Conservation (phyloP, 2,888 invertebrate species). For the Rhimphoctona megacephalus region DNA sequence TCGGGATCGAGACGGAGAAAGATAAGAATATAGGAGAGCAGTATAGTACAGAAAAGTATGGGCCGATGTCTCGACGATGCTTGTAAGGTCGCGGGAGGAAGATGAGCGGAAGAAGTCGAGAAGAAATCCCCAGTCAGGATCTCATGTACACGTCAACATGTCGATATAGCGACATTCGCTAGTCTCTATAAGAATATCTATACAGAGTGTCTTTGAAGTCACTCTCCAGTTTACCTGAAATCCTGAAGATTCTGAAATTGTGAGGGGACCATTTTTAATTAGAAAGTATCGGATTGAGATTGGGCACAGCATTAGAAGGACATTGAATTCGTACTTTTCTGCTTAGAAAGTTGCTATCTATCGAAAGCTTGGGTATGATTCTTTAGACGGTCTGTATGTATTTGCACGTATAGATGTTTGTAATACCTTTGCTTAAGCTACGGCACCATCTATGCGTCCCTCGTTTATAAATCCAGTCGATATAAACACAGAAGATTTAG, state of each 20-base stretch:
- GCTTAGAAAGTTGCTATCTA: neutral
- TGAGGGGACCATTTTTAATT: neutral
- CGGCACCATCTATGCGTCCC: slow-evolving; percentile 8
- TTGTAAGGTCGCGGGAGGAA: slow-evolving; percentile 54
- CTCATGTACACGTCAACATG: slow-evolving; percentile 44
- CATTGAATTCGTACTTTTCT: neutral
- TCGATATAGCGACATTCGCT: slow-evolving; percentile 34
- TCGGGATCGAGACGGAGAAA: slow-evolving; percentile 59
- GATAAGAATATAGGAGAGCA: slow-evolving; percentile 53
- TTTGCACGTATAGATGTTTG: neutral
- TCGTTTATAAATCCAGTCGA: slow-evolving; percentile 55
- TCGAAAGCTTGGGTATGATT: neutral
- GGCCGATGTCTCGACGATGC: slow-evolving; percentile 44
- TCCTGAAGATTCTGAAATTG: neutral
- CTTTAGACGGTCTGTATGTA: slow-evolving; percentile 4
- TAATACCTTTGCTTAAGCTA: slow-evolving; percentile 12
- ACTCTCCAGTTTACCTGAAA: neutral
- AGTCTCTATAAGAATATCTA: neutral
- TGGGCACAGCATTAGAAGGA: neutral
- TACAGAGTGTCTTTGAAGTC: neutral
- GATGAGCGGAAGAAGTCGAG: slow-evolving; percentile 61
- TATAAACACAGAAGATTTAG: slow-evolving; percentile 53
- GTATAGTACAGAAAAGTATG: slow-evolving; percentile 39
- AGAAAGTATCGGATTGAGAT: neutral
- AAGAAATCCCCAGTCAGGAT: slow-evolving; percentile 61